These are phyloP conservation scores for Drosophila meridionalis DNA, from an alignment of 2,888 invertebrate species.

Conservation along the genomic window DNA sequence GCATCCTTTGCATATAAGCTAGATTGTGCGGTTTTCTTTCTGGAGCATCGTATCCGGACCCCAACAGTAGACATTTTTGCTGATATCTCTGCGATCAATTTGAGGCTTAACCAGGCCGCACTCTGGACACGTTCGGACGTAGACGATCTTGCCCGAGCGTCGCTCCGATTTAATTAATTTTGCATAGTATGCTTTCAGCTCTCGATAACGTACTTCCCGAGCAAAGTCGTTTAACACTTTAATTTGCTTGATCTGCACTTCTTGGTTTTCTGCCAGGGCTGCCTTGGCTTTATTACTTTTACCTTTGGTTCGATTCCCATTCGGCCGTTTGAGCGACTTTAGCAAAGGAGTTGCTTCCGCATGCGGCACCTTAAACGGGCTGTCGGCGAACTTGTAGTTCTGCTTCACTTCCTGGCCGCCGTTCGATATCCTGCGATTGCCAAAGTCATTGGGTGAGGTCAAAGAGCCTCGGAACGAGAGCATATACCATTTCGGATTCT, in stretches of 20 bases:
- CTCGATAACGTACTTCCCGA: slow-evolving; percentile 25
- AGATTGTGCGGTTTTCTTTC: background rate
- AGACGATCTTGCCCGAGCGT: too few species aligned
- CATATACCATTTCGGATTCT: slow-evolving; percentile 2
- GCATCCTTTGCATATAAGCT: slow-evolving; percentile 8
- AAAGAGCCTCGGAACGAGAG: background rate
- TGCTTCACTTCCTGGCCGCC: background rate
- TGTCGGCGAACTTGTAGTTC: background rate
- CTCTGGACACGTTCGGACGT: background rate
- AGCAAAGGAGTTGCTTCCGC: rapidly evolving
- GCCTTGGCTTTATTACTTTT: rapidly evolving
- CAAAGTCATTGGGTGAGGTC: background rate
- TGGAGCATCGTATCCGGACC: slow-evolving; percentile 22
- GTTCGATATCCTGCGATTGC: background rate
- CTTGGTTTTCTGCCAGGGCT: too few species aligned
- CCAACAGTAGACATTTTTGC: slow-evolving; percentile 36
- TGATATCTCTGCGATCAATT: background rate
- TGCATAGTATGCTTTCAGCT: slow-evolving; percentile 39
- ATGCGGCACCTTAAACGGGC: background rate
- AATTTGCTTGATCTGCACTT: background rate
- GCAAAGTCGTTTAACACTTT: slow-evolving; percentile 29
- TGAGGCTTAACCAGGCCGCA: background rate
- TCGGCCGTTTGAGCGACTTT: background rate
- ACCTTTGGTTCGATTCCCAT: background rate
- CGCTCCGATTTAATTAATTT: slow-evolving; percentile 9